Base-by-base conservation (phyloP, 1,140 invertebrate genomes). In the Trinorchestia longiramus region DNA sequence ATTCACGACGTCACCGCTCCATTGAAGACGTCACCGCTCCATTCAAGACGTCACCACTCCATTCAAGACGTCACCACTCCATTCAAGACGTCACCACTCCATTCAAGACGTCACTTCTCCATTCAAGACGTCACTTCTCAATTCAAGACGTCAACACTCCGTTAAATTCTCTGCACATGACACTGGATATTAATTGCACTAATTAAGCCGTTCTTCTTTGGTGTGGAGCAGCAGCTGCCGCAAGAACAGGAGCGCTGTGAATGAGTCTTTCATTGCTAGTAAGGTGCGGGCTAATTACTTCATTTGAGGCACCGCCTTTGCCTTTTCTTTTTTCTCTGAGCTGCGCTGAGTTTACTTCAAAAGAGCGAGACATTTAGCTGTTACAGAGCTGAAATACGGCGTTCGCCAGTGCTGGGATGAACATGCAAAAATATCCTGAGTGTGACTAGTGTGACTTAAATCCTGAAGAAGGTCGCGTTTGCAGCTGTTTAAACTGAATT, bases 151-250 rank as follows among this genome's bases (percentile, higher is more conserved):
- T 77, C 11, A 77, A 28, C 62, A 77, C 62, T 77, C 62, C 62
- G 28, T 28, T 42, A 15, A 87, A 42, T 90, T 90, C 88, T 42
- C 4, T 36, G 23, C 88, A 90, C 88, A 42, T 90, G 88, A 41
- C 88, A 90, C n/a, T 36, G 15, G 88, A 4, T 42, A 90, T 90
- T 90, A 90, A 90, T 90, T 43, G 41, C 88, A 11, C 88, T 42
- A 90, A 90, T 90, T 90, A 90, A 42, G 88, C 36, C 43, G 88
- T 90, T 90, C 87, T 87, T 87, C 88, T 90, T 90, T 90, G 88
- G 88, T 90, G 0, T 4, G 87, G 87, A 90, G 88, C 43, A 41
- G 43, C 88, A 41, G 11, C 88, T 8, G 88, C 88, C n/a, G 6
- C 88, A 42, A 11, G 15, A 41, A 36, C 23, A 90, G 28, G 36